A percentile compares a stretch with the other conserved stretches of the same genome.
These are phyloP conservation scores for Eupithecia subfuscata DNA, from an alignment of 2,888 invertebrate species.

Conservation along the genomic window DNA sequence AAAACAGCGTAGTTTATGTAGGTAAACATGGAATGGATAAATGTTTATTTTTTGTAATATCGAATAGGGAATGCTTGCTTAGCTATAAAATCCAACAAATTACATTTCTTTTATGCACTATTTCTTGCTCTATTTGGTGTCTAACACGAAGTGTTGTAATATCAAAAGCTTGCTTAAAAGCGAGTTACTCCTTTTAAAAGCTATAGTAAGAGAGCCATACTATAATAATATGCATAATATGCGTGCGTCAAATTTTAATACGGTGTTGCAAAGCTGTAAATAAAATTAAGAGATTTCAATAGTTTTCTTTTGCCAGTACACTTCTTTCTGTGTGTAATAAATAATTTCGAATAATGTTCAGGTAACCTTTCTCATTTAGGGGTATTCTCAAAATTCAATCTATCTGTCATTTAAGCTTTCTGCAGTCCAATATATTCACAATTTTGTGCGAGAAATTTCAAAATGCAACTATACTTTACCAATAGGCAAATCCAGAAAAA, in stretches of 20 bases:
- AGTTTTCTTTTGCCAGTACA: not conserved
- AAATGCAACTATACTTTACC: not conserved
- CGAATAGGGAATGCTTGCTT: not conserved
- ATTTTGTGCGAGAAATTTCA: not conserved
- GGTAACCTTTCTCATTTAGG: not conserved
- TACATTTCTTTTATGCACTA: not conserved
- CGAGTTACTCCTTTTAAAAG: not conserved
- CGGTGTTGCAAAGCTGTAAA: constrained; percentile 1
- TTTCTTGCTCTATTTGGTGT: not conserved
- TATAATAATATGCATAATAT: no score
- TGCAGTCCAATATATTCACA: not conserved
- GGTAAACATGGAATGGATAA: not conserved
- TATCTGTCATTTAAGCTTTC: not conserved
- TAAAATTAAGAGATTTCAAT: constrained; percentile 1
- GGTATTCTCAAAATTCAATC: not conserved
- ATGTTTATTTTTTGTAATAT: not conserved
- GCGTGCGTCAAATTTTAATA: not conserved
- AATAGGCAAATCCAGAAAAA: not conserved
- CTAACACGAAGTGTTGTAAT: not conserved
- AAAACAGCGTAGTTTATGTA: not conserved
- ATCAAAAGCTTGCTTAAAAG: not conserved
- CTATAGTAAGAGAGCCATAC: not conserved
- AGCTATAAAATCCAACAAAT: not conserved
- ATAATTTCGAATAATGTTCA: not conserved
- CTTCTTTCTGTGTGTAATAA: not conserved